phyloP scores from a whole-genome alignment of 2,797 vertebrate genomes.

The Borostomias antarcticus region DNA sequence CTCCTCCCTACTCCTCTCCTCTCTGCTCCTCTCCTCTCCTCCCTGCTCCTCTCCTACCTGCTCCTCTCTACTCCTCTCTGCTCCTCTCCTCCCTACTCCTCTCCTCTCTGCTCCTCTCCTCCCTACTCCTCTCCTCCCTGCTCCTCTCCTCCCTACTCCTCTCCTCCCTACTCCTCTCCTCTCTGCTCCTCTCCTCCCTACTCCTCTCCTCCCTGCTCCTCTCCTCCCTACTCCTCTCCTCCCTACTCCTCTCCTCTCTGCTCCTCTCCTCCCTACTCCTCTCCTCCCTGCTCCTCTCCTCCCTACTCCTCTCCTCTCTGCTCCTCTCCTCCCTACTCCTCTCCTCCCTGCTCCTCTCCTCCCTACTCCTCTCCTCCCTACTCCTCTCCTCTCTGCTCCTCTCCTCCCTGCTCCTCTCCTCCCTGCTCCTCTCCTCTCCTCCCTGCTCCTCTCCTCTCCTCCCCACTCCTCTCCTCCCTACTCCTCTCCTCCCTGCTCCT shows the following conservation, averaged over 20 bases:
- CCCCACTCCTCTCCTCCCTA: neutral
- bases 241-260: neutral
- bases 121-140: neutral
- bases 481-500: conserved; percentile 4
- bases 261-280: neutral
- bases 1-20: neutral
- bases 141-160: conserved; percentile 8
- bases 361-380: neutral
- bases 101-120: neutral
- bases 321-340: conserved; percentile 8
- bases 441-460: neutral
- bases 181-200: conserved; percentile 9
- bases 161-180: conserved; percentile 11
- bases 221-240: neutral
- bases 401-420: neutral
- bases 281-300: conserved; percentile 15
- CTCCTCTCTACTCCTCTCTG: conserved; percentile 6
- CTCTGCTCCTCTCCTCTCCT: conserved; percentile 17
- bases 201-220: conserved; percentile 7
- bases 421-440: conserved; percentile 17
- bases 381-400: neutral
- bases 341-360: conserved; percentile 10
- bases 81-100: conserved; percentile 3
- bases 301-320: conserved; percentile 4
- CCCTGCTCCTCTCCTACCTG: neutral